Conservation (phyloP, 2,797 vertebrate species). For the Acanthiza pusilla region DNA sequence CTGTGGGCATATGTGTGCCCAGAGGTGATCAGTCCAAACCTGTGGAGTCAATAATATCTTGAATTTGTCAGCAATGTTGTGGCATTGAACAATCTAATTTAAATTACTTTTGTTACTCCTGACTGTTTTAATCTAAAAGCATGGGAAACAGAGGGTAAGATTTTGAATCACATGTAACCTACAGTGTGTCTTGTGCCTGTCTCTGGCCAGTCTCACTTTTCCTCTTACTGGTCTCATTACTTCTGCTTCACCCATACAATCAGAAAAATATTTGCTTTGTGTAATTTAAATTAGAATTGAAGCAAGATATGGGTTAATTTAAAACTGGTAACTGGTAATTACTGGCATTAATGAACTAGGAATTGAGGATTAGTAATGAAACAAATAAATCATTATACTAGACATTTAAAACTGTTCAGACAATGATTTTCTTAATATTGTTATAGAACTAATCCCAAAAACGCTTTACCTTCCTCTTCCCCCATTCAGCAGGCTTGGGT, state of each 20-base stretch:
- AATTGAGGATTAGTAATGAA: not conserved
- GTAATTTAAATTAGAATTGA: not conserved
- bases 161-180: not conserved
- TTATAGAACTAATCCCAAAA: not conserved
- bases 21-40: not conserved
- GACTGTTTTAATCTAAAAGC: not conserved
- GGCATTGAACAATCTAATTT: not conserved
- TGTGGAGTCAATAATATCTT: not conserved
- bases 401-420: not conserved
- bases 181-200: not conserved
- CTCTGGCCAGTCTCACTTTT: not conserved
- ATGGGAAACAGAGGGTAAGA: not conserved
- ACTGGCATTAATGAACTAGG: not conserved
- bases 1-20: not conserved
- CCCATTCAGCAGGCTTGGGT: fast-evolving
- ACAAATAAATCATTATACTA: not conserved
- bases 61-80: not conserved
- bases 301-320: not conserved
- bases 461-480: fast-evolving
- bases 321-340: not conserved
- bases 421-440: not conserved
- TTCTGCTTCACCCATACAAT: not conserved
- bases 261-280: not conserved
- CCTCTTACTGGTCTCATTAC: not conserved
- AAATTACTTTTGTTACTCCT: not conserved